Evolutionary conservation across 2,797 vertebrate species (phyloP).

Genomic region (Lepus oiostolus): DNA sequence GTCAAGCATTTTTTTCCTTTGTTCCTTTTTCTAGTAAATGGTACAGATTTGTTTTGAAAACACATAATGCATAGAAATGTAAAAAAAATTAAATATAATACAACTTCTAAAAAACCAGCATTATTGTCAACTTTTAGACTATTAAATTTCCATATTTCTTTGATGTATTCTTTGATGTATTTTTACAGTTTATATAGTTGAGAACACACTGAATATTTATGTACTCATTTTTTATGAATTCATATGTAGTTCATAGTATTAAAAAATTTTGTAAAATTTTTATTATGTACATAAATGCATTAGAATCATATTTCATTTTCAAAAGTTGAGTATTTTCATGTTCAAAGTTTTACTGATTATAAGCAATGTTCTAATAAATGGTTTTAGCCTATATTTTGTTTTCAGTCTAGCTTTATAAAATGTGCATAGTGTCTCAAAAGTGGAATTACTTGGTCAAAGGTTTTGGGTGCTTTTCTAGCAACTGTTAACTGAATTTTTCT

Average conservation of each 20-base stretch:
- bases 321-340: neutral
- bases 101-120: neutral
- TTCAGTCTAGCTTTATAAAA: neutral
- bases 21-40: neutral
- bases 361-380: neutral
- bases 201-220: conserved; percentile 17
- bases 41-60: neutral
- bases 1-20: neutral
- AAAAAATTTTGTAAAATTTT: neutral
- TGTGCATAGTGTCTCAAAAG: neutral
- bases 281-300: neutral
- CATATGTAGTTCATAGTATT: neutral
- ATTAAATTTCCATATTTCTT: neutral
- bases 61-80: neutral
- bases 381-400: neutral
- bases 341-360: neutral
- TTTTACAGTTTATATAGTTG: neutral
- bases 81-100: neutral
- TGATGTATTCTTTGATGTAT: neutral
- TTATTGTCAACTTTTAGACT: neutral
- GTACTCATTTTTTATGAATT: neutral
- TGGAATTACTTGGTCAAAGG: neutral
- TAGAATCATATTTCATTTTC: neutral
- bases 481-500: neutral
- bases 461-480: conserved; percentile 3